phyloP scores from a whole-genome alignment of 2,113 vertebrate genomes.

The Probosciger aterrimus region DNA sequence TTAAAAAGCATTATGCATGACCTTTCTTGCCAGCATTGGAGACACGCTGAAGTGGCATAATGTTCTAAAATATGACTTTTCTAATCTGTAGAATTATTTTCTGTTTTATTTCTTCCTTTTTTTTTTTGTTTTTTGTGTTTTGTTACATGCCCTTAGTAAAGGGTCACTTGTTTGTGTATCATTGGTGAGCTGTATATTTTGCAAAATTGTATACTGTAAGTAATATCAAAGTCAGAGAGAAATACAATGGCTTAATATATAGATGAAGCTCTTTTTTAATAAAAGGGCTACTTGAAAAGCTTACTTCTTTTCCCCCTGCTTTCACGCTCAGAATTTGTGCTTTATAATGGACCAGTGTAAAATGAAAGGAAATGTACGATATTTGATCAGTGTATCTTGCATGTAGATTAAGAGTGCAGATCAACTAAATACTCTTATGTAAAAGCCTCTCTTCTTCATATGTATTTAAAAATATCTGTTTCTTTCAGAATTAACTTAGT shows the following conservation, averaged over 20 bases:
- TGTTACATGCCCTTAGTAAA: slow-evolving; percentile 17
- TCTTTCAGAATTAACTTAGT: slow-evolving; percentile 62
- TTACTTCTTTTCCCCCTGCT: neutral
- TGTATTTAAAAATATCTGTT: slow-evolving; percentile 61
- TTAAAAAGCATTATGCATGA: slow-evolving; percentile 50
- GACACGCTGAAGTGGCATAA: neutral
- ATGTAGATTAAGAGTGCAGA: slow-evolving; percentile 63
- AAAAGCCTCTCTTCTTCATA: slow-evolving; percentile 20
- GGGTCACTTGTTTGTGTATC: neutral
- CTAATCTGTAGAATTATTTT: neutral
- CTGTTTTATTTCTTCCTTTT: neutral
- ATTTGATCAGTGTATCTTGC: slow-evolving; percentile 57
- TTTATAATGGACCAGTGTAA: slow-evolving; percentile 34
- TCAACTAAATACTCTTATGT: slow-evolving; percentile 44
- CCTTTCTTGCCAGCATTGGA: slow-evolving; percentile 29
- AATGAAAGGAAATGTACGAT: slow-evolving; percentile 42
- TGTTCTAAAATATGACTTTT: slow-evolving; percentile 36
- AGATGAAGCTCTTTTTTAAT: slow-evolving; percentile 38
- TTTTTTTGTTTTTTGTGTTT: neutral
- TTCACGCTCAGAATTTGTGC: neutral
- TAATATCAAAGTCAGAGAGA: slow-evolving; percentile 39
- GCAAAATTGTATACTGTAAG: slow-evolving; percentile 42
- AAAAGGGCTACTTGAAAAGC: slow-evolving; percentile 28
- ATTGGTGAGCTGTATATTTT: slow-evolving; percentile 60
- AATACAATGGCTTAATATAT: slow-evolving; percentile 44